Percentiles rank a stretch among this genome's conserved stretches.
Evolutionary conservation across 92 coral and sea anemone genomes (phyloP).

Genomic region (Umimayanthus chanpuru): DNA sequence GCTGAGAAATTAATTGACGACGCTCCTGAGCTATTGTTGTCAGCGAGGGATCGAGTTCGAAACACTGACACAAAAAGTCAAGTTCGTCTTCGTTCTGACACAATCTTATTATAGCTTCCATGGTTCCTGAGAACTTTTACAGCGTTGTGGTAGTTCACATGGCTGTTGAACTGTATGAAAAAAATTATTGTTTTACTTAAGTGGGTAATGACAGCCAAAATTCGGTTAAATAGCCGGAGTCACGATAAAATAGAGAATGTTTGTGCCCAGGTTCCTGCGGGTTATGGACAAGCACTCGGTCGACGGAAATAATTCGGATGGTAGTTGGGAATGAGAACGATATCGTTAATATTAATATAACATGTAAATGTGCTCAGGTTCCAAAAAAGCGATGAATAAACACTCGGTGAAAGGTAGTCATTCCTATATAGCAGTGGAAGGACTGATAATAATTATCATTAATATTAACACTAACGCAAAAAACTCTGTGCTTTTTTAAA

Average conservation of each 20-base stretch:
- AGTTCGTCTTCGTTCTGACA: neutral
- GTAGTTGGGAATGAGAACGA: constrained; percentile 1
- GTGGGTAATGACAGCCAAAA: no score
- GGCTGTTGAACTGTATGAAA: neutral
- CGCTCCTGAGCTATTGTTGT: constrained; percentile 13
- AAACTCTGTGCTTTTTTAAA: neutral
- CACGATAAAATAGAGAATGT: neutral
- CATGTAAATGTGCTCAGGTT: neutral
- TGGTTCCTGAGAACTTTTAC: neutral
- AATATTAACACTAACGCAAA: neutral
- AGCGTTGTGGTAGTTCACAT: neutral
- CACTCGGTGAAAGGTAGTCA: neutral
- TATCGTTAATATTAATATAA: neutral
- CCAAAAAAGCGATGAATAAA: neutral
- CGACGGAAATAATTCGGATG: neutral
- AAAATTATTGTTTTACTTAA: no score
- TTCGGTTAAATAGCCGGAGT: no score
- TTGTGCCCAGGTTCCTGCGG: neutral
- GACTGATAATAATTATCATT: neutral
- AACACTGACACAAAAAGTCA: neutral
- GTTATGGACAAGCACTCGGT: neutral
- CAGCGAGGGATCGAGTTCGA: neutral
- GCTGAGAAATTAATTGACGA: neutral
- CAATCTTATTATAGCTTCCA: neutral
- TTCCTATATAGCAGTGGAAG: neutral